Percentiles rank a stretch among this genome's conserved stretches.
These are phyloP conservation scores for Globodera rostochiensis DNA, from an alignment of 1,140 invertebrate genomes.

Conservation along the genomic window DNA sequence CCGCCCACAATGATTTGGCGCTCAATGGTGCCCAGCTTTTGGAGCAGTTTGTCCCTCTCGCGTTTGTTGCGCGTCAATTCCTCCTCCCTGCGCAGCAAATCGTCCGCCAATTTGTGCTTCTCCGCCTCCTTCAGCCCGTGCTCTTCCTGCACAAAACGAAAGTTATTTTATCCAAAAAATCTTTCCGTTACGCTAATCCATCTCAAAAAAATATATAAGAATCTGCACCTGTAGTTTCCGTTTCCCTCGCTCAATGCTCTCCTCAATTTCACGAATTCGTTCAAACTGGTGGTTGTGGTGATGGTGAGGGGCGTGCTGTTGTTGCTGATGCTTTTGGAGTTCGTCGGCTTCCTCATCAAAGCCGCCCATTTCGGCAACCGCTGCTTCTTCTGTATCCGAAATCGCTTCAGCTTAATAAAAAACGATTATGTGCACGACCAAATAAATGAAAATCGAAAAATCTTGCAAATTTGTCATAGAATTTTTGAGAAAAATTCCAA, in stretches of 20 bases:
- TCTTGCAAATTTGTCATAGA: no score
- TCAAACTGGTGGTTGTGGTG: conserved; percentile 16
- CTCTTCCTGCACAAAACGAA: conserved; percentile 2
- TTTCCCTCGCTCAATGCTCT: conserved; percentile 17
- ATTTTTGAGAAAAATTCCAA: background rate
- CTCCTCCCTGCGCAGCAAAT: conserved; percentile 48
- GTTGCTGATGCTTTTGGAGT: conserved; percentile 34
- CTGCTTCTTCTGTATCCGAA: conserved; percentile 41
- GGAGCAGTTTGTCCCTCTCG: conserved; percentile 73
- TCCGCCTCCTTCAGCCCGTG: conserved; percentile 50
- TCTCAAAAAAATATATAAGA: no score
- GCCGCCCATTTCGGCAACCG: conserved; percentile 61
- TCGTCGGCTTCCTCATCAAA: conserved; percentile 51
- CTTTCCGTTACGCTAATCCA: no score
- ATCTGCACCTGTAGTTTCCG: background rate
- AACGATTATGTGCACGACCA: background rate
- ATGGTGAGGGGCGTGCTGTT: background rate
- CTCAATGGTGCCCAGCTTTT: conserved; percentile 86
- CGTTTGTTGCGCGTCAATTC: conserved; percentile 66
- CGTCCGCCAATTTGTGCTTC: conserved; percentile 44
- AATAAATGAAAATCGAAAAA: no score
- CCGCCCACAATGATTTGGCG: conserved; percentile 95
- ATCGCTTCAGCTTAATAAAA: conserved; percentile 16
- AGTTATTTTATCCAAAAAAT: background rate
- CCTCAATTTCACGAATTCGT: conserved; percentile 20